Percentiles rank a stretch among this genome's conserved stretches.
Evolutionary conservation across 2,888 invertebrate species (phyloP).

Genomic region (Erannis defoliaria): DNA sequence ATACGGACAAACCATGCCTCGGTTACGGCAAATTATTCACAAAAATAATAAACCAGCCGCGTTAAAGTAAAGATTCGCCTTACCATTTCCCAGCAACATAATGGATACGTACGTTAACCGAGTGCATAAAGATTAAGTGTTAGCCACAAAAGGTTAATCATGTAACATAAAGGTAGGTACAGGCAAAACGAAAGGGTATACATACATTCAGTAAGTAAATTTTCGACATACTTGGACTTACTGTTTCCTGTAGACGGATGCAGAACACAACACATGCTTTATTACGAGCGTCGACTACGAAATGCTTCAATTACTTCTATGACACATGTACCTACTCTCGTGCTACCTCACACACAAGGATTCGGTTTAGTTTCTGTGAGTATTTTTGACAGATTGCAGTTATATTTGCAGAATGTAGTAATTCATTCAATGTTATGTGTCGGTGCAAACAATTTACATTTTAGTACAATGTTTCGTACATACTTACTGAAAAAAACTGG

Average conservation of each 20-base stretch:
- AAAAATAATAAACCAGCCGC: slow-evolving; percentile 58
- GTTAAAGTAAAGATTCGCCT: slow-evolving; percentile 46
- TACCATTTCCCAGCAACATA: slow-evolving; percentile 66
- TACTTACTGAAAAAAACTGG: too few species aligned
- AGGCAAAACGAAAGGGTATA: slow-evolving; percentile 70
- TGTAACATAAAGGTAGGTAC: slow-evolving; percentile 66
- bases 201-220: slow-evolving; percentile 67
- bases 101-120: slow-evolving; percentile 48
- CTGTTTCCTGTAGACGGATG: slow-evolving; percentile 91
- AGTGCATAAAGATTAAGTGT: slow-evolving; percentile 74
- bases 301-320: slow-evolving; percentile 61
- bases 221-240: slow-evolving; percentile 88
- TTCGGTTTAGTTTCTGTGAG: slow-evolving; percentile 51
- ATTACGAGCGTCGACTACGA: slow-evolving; percentile 75
- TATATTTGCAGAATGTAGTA: slow-evolving; percentile 1
- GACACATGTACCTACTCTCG: slow-evolving; percentile 54
- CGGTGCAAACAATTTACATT: too few species aligned
- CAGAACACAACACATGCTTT: slow-evolving; percentile 86
- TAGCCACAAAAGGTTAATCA: slow-evolving; percentile 82
- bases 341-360: slow-evolving; percentile 76
- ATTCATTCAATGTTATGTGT: slow-evolving; percentile 5
- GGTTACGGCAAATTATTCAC: slow-evolving; percentile 52
- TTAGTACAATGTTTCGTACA: too few species aligned
- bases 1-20: slow-evolving; percentile 54
- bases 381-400: neutral